Conservation (phyloP, 2,888 invertebrate genomes). For the Epistrophella euchroma region DNA sequence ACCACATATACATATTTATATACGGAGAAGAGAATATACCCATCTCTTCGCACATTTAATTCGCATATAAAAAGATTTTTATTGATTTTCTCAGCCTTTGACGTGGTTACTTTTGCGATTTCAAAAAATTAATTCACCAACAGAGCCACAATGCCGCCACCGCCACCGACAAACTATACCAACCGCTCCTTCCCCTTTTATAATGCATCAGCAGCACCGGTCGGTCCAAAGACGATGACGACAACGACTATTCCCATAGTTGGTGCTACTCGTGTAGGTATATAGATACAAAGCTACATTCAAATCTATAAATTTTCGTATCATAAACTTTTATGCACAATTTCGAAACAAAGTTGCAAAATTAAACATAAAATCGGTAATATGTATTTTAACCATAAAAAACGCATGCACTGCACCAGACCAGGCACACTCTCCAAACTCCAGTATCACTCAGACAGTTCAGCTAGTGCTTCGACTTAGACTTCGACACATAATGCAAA, state of each 20-base stretch:
- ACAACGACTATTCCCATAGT: conserved; percentile 2
- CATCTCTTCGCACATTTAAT: conserved; percentile 58
- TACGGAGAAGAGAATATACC: background rate
- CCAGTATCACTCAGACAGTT: conserved; percentile 35
- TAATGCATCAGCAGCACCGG: background rate
- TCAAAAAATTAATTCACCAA: conserved; percentile 61
- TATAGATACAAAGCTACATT: conserved; percentile 40
- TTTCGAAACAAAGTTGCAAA: conserved; percentile 75
- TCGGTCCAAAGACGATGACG: background rate
- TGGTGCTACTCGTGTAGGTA: conserved; percentile 1
- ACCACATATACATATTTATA: background rate
- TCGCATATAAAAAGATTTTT: conserved; percentile 72
- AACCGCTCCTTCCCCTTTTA: background rate
- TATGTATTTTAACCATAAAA: conserved; percentile 75
- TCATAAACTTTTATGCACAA: conserved; percentile 73
- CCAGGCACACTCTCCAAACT: conserved; percentile 19
- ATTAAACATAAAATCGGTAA: conserved; percentile 75
- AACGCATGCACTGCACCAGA: conserved; percentile 58
- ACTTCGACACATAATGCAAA: conserved; percentile 66
- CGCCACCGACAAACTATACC: conserved; percentile 6
- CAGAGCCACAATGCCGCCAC: conserved; percentile 30
- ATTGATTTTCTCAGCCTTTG: conserved; percentile 69
- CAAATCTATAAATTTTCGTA: conserved; percentile 75
- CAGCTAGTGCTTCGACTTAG: conserved; percentile 4
- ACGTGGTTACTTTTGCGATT: conserved; percentile 68